Percentiles rank a stretch among this genome's conserved stretches.
Evolutionary conservation across 1,140 invertebrate genomes (phyloP).

Genomic region (Lamellibrachia luymesi): DNA sequence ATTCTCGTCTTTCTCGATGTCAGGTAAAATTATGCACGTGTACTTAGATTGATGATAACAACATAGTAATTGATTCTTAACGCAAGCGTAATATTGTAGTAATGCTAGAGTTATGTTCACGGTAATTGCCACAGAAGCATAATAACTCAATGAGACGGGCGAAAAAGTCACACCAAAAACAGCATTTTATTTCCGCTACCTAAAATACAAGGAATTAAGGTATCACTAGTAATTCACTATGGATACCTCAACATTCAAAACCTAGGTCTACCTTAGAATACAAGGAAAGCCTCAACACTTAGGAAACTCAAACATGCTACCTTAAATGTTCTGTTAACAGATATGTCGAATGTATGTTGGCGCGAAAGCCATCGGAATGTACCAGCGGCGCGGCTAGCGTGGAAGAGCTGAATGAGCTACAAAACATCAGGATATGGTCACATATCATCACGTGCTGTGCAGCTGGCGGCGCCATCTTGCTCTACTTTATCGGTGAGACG

Average conservation of each 20-base stretch:
- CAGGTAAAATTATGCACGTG: neutral
- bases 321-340: neutral
- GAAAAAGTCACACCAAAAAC: too few relatives aligned
- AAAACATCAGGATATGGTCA: neutral
- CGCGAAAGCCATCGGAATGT: neutral
- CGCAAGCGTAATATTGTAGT: neutral
- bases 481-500: neutral
- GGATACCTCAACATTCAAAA: too few relatives aligned
- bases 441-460: neutral
- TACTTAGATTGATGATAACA: slow-evolving; percentile 8
- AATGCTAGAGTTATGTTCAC: too few relatives aligned
- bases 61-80: neutral
- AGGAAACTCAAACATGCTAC: too few relatives aligned
- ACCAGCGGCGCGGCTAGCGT: neutral
- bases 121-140: too few relatives aligned
- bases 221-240: too few relatives aligned
- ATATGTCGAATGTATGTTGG: neutral
- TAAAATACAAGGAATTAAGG: too few relatives aligned
- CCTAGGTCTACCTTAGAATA: too few relatives aligned
- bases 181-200: too few relatives aligned
- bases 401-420: neutral
- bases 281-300: too few relatives aligned
- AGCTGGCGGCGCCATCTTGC: neutral
- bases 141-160: too few relatives aligned
- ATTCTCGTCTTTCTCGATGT: slow-evolving; percentile 9